Percentiles rank a stretch among this genome's conserved stretches.
Evolutionary conservation across 2,113 vertebrate genomes (phyloP).

Genomic region (human): DNA sequence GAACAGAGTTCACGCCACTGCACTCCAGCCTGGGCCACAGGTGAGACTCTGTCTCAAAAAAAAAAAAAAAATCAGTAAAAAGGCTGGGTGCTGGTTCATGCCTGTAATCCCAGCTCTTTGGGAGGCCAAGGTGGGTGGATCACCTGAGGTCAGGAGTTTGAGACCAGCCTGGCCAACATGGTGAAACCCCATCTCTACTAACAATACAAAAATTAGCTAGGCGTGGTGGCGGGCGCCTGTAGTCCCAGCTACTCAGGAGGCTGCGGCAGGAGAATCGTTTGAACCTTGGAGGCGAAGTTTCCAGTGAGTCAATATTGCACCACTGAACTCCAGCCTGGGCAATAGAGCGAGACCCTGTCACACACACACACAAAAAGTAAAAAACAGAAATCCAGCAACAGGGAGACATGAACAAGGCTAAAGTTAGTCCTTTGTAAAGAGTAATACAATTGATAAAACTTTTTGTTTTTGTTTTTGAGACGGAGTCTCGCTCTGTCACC

Average conservation of each 20-base stretch:
- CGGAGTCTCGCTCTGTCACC: too few species aligned
- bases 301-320: not conserved
- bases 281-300: not conserved
- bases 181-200: not conserved
- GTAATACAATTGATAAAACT: not conserved
- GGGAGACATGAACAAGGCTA: not conserved
- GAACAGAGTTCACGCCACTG: too few species aligned
- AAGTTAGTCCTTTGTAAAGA: not conserved
- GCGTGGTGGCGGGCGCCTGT: not conserved
- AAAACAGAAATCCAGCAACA: not conserved
- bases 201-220: not conserved
- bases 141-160: not conserved
- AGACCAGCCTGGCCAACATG: too few species aligned
- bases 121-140: not conserved
- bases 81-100: not conserved
- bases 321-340: not conserved
- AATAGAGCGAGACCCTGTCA: too few species aligned
- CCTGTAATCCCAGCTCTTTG: not conserved
- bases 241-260: not conserved
- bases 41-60: too few species aligned
- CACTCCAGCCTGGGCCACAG: not conserved
- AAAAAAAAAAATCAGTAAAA: too few species aligned
- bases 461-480: too few species aligned
- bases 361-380: too few species aligned
- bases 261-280: rapidly evolving